A percentile compares a stretch with the other conserved stretches of the same genome.
Conservation (phyloP, 1,140 invertebrate genomes). For the Drosophila busckii region DNA sequence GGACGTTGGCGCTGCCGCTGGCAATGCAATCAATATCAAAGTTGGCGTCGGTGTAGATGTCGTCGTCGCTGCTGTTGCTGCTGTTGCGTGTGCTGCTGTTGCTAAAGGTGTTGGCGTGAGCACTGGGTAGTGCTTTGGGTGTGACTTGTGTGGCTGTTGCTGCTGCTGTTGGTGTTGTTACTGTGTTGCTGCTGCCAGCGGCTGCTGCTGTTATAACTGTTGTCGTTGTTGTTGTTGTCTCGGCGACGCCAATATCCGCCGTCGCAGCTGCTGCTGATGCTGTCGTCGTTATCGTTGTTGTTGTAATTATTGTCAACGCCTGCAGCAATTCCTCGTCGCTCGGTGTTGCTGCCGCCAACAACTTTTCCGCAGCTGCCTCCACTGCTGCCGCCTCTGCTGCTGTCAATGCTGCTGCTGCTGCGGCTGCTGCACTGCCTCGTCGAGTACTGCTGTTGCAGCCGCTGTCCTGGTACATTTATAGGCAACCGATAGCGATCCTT, state of each 20-base stretch:
- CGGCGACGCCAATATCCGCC: slow-evolving; percentile 34
- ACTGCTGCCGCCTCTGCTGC: slow-evolving; percentile 25
- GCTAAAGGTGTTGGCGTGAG: not conserved
- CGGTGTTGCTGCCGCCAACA: slow-evolving; percentile 17
- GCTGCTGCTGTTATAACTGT: slow-evolving; percentile 35
- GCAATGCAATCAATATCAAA: slow-evolving; percentile 42
- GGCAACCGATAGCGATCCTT: slow-evolving; percentile 46
- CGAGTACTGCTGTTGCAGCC: slow-evolving; percentile 78
- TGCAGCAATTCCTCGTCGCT: slow-evolving; percentile 41
- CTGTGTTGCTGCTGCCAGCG: slow-evolving; percentile 22
- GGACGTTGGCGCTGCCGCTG: slow-evolving; percentile 8
- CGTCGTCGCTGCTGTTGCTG: slow-evolving; percentile 2
- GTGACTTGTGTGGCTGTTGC: slow-evolving; percentile 10
- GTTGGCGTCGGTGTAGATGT: slow-evolving; percentile 11
- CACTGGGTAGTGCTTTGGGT: slow-evolving; percentile 19
- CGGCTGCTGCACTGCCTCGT: slow-evolving; percentile 61
- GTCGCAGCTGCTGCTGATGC: slow-evolving; percentile 48
- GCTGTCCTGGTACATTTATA: slow-evolving; percentile 78
- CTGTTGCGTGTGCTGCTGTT: slow-evolving; percentile 3
- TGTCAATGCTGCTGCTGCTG: slow-evolving; percentile 40
- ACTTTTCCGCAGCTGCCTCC: slow-evolving; percentile 9
- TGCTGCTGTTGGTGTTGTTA: slow-evolving; percentile 31
- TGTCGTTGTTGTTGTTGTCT: slow-evolving; percentile 31
- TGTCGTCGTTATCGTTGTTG: slow-evolving; percentile 51
- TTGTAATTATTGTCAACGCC: slow-evolving; percentile 54